Conservation (phyloP, 2,888 invertebrate species). For the Hyalella azteca region DNA sequence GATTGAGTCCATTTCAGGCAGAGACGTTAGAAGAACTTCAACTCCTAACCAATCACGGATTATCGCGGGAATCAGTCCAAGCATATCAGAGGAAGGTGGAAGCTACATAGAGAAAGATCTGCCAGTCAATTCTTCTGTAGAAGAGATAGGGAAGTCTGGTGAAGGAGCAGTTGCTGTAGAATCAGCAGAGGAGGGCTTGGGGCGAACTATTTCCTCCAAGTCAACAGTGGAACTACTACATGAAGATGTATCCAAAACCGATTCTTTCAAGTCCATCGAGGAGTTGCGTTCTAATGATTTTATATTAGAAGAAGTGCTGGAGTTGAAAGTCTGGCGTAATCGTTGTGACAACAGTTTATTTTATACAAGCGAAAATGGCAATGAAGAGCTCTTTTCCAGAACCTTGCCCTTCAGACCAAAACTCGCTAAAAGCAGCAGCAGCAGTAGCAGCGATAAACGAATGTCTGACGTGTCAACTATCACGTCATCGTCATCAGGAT, state of each 20-base stretch:
- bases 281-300: background rate
- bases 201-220: background rate
- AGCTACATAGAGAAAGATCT: slow-evolving; percentile 44
- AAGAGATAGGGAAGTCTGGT: background rate
- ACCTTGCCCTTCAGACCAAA: background rate
- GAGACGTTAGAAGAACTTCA: slow-evolving; percentile 37
- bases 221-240: background rate
- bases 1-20: slow-evolving; percentile 2
- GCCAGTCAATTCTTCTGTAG: background rate
- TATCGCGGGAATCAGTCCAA: slow-evolving; percentile 34
- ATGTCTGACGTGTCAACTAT: slow-evolving; percentile 14
- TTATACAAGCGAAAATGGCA: background rate
- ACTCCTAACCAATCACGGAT: slow-evolving; percentile 44
- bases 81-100: slow-evolving; percentile 40
- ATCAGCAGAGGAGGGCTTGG: background rate
- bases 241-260: background rate
- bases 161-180: background rate
- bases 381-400: slow-evolving; percentile 12
- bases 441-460: background rate
- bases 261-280: background rate
- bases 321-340: background rate
- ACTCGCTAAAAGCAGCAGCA: background rate
- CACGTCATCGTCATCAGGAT: slow-evolving; percentile 45
- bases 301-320: background rate
- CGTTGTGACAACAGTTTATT: background rate